Evolutionary conservation across 2,797 vertebrate genomes (phyloP), one percentile per base, ranked within the genome.

Genomic region (Tiaroga cobitis): DNA sequence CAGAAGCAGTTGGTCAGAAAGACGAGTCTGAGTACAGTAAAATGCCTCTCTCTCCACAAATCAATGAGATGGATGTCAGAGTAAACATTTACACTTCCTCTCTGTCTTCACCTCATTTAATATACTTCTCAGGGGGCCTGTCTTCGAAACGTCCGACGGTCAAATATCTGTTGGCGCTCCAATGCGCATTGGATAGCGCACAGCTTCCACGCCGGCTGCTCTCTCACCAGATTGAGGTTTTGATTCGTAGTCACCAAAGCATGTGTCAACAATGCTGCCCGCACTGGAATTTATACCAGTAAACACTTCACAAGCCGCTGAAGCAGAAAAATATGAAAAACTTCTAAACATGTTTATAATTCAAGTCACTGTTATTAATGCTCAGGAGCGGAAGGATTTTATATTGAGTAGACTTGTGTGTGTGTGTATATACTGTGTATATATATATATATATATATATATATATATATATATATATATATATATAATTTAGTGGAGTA

Each of bases 61-160:
- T 84, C 86, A 72, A 81, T 87, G 29, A 46, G 49, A 78, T 26
- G 41, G 11, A 81, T 84, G 82, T 81, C 63, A 68, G 65, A 75
- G 74, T 84, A 70, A 87, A 81, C 63, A 81, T 81, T 63, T 5
- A 69, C 81, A 70, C 78, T 63, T 29, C 18, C 37, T 87, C 29
- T 81, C 51, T 67, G 49, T 69, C 61, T 77, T 37, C 49, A 49
- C 21, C 51, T 69, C 39, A 68, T 59, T 81, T 82, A 84, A 68
- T 68, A 46, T 21, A 73, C 70, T 54, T 74, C 18, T n/a, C 63
- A 34, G 24, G 19, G n/a, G 63, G 43, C 29, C 34, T 24, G 74
- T 82, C 29, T 84, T 84, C 26, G 41, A 46, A 41, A 24, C 1
- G 2, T 16, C 24, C 7, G n/a, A 13, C 5, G 9, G 29, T 7